phyloP scores from a whole-genome alignment of 2,797 vertebrate genomes.

The Enteromius afrohamiltoni region DNA sequence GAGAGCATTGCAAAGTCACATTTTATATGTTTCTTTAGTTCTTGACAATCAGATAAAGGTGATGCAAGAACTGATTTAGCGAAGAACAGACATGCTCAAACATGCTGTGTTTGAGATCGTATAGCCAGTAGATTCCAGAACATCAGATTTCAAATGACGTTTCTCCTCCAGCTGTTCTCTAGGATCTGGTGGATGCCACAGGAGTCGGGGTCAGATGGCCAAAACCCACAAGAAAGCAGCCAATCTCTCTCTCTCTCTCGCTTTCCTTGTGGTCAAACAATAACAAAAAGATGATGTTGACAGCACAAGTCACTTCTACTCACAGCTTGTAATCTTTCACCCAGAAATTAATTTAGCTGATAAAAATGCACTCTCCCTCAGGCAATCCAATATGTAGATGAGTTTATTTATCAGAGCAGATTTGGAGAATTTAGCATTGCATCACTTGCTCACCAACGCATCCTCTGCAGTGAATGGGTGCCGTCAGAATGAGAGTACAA shows the following conservation, averaged over 20 bases:
- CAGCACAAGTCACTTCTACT: neutral
- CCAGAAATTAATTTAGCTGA: no score
- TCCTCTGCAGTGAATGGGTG: neutral
- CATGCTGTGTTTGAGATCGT: neutral
- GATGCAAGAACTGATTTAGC: neutral
- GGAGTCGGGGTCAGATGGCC: constrained; percentile 20
- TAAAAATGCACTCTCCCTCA: no score
- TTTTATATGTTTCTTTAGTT: neutral
- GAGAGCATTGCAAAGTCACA: no score
- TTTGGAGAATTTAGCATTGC: neutral
- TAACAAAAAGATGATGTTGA: neutral
- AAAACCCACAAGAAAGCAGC: constrained; percentile 1
- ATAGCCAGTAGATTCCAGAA: neutral
- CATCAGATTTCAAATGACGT: neutral
- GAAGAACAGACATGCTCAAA: neutral
- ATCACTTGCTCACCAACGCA: neutral
- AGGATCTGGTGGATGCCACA: neutral
- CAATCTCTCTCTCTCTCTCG: constrained; percentile 15
- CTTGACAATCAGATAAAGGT: neutral
- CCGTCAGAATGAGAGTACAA: no score
- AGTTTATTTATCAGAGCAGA: neutral
- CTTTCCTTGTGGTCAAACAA: neutral
- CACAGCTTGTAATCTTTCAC: no score
- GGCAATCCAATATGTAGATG: no score
- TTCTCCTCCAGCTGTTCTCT: neutral